Conservation (phyloP, 2,113 vertebrate species). For the Onychostoma macrolepis region DNA sequence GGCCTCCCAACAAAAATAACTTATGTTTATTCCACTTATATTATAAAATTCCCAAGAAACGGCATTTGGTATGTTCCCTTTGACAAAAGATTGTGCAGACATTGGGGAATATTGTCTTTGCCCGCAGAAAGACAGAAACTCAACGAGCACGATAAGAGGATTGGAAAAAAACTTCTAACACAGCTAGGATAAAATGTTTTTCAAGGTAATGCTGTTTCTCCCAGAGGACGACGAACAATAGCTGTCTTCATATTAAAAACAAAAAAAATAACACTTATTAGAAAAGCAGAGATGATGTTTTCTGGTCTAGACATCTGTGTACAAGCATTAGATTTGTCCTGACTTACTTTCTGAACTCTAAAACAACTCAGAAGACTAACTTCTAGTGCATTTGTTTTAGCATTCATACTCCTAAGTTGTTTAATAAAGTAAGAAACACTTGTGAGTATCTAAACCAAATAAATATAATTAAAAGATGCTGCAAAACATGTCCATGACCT, state of each 20-base stretch:
- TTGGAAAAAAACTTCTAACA: not conserved
- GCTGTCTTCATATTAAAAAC: not conserved
- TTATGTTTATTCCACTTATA: slow-evolving; percentile 58
- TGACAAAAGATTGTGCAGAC: slow-evolving; percentile 12
- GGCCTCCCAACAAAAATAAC: slow-evolving; percentile 44
- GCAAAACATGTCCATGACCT: not conserved
- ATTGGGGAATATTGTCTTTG: not conserved
- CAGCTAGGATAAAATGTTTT: not conserved
- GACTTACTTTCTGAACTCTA: not conserved
- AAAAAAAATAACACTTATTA: slow-evolving; percentile 1
- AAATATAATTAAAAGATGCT: not conserved
- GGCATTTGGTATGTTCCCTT: not conserved
- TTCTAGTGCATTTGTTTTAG: not conserved
- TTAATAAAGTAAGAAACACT: not conserved
- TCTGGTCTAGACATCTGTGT: not conserved
- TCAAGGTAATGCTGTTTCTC: slow-evolving; percentile 14
- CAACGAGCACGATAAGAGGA: not conserved
- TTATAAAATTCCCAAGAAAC: slow-evolving; percentile 29
- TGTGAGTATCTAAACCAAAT: not conserved
- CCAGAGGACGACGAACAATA: not conserved
- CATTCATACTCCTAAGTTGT: not conserved
- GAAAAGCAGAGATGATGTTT: not conserved
- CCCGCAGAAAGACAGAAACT: not conserved
- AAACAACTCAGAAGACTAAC: not conserved
- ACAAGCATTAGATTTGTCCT: not conserved